phyloP scores from a whole-genome alignment of 2,888 invertebrate species.

The Noctua comes region DNA sequence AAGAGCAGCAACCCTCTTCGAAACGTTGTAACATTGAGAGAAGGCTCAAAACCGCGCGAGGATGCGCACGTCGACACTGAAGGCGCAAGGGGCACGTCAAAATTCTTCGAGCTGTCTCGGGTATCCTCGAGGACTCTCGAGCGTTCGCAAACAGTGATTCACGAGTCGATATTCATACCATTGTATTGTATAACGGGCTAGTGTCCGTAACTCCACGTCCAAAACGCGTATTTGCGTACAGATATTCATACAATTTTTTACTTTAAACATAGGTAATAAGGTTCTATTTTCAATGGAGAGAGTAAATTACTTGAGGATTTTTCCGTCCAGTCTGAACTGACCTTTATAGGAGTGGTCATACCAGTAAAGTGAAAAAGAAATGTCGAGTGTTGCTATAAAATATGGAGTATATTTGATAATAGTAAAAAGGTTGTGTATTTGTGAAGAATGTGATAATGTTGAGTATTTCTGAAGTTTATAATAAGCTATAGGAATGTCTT shows the following conservation, averaged over 20 bases:
- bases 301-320: background rate
- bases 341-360: background rate
- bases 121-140: background rate
- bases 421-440: conserved; percentile 3
- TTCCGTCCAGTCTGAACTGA: background rate
- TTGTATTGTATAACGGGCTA: too few relatives aligned
- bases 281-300: background rate
- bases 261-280: background rate
- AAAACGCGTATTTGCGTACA: too few relatives aligned
- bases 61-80: background rate
- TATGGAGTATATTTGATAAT: background rate
- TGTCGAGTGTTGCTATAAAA: background rate
- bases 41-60: background rate
- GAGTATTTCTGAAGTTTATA: background rate
- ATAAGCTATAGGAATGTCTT: background rate
- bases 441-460: conserved; percentile 3
- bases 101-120: background rate
- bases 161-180: background rate
- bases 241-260: background rate
- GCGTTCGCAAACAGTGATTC: background rate
- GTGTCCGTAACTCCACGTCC: too few relatives aligned
- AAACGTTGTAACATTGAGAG: background rate
- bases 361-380: background rate
- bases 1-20: background rate
- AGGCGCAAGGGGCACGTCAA: background rate